Conservation (phyloP, 2,797 vertebrate genomes). For the Lacerta bilineata region DNA sequence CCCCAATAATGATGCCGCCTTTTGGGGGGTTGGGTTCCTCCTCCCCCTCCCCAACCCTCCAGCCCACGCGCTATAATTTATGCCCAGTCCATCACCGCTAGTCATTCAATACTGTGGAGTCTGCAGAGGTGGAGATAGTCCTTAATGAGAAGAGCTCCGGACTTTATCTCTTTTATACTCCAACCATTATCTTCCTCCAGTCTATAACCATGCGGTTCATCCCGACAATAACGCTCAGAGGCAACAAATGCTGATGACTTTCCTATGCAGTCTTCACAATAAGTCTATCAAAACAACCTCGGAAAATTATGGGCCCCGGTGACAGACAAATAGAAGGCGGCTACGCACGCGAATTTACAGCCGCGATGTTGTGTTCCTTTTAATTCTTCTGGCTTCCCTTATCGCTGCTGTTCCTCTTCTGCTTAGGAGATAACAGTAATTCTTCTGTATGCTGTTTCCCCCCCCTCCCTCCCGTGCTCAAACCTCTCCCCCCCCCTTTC, state of each 20-base stretch:
- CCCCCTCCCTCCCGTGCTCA: not conserved
- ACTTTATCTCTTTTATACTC: slow-evolving; percentile 95
- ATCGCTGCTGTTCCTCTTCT: slow-evolving; percentile 96
- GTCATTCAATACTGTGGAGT: slow-evolving; percentile 91
- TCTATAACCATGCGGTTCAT: slow-evolving; percentile 97
- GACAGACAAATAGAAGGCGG: slow-evolving; percentile 89
- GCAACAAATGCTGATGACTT: slow-evolving; percentile 97
- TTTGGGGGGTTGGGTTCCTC: slow-evolving; percentile 62
- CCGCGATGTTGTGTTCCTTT: slow-evolving; percentile 88
- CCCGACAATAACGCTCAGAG: slow-evolving; percentile 95
- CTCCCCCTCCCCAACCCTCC: no score
- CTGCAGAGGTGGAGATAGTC: slow-evolving; percentile 98
- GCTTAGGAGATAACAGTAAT: slow-evolving; percentile 98
- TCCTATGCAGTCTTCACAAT: slow-evolving; percentile 95
- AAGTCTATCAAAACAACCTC: slow-evolving; percentile 96
- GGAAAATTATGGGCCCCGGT: slow-evolving; percentile 88
- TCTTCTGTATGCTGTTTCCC: slow-evolving; percentile 89
- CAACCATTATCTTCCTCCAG: slow-evolving; percentile 96
- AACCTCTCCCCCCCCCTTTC: not conserved
- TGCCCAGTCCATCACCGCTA: slow-evolving; percentile 84
- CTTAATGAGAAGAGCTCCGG: slow-evolving; percentile 98
- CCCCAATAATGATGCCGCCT: slow-evolving; percentile 71
- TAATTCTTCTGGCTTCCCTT: slow-evolving; percentile 94
- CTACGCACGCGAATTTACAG: slow-evolving; percentile 94
- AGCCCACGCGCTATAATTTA: slow-evolving; percentile 87